Conservation (phyloP, 2,888 invertebrate genomes). For the Caenorhabditis imperialis region DNA sequence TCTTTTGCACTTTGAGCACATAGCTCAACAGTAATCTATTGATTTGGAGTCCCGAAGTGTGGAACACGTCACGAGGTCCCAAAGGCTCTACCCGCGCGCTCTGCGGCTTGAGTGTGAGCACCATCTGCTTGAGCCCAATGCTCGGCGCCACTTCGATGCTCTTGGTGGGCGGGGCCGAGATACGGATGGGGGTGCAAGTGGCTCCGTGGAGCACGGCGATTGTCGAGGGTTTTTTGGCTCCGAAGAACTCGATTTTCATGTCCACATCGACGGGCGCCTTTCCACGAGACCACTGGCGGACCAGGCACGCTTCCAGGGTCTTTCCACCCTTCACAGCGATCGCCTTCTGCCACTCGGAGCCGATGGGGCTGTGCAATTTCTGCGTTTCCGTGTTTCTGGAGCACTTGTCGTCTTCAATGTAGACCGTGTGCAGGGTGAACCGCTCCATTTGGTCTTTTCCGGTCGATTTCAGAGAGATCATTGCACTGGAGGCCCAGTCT, state of each 20-base stretch:
- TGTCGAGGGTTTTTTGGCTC: slow-evolving; percentile 42
- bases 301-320: slow-evolving; percentile 83
- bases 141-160: slow-evolving; percentile 51
- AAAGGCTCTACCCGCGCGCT: slow-evolving; percentile 88
- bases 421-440: slow-evolving; percentile 91
- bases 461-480: slow-evolving; percentile 77
- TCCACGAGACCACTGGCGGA: slow-evolving; percentile 56
- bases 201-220: slow-evolving; percentile 51
- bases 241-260: slow-evolving; percentile 66
- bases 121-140: slow-evolving; percentile 53
- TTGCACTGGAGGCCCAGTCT: slow-evolving; percentile 60
- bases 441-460: slow-evolving; percentile 84
- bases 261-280: slow-evolving; percentile 56
- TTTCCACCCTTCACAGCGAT: slow-evolving; percentile 83
- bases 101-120: slow-evolving; percentile 80
- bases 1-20: slow-evolving; percentile 82
- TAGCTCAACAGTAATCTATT: slow-evolving; percentile 92
- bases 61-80: slow-evolving; percentile 88
- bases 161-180: slow-evolving; percentile 56
- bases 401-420: slow-evolving; percentile 86
- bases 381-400: slow-evolving; percentile 87
- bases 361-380: slow-evolving; percentile 80
- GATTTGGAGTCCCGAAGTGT: slow-evolving; percentile 87
- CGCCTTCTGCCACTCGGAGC: slow-evolving; percentile 56
- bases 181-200: slow-evolving; percentile 33